These are phyloP conservation scores for Geotrypetes seraphini DNA, from an alignment of 2,797 vertebrate genomes.

Conservation along the genomic window DNA sequence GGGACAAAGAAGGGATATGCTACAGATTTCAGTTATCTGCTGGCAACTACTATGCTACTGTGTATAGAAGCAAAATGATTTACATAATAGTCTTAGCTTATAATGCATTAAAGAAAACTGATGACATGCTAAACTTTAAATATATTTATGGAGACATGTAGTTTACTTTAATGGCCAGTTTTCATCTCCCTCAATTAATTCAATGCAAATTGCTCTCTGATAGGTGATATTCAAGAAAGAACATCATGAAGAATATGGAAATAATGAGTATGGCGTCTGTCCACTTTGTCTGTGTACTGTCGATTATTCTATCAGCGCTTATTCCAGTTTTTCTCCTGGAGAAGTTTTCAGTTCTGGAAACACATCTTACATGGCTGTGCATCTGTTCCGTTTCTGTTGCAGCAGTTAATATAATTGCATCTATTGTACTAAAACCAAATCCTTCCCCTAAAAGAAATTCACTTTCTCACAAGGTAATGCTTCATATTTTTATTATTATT, in stretches of 20 bases:
- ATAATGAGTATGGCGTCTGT: slow-evolving; percentile 68
- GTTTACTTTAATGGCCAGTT: rapidly evolving
- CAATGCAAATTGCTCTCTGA: slow-evolving; percentile 9
- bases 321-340: slow-evolving; percentile 58
- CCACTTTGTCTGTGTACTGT: slow-evolving; percentile 64
- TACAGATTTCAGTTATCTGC: too few species aligned
- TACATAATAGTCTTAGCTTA: too few species aligned
- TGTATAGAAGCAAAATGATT: too few species aligned
- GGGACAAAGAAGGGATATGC: too few species aligned
- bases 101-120: too few species aligned
- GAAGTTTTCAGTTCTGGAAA: slow-evolving; percentile 72
- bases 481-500: not conserved
- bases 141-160: too few species aligned
- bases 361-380: slow-evolving; percentile 79
- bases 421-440: slow-evolving; percentile 69
- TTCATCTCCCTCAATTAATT: rapidly evolving
- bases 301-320: slow-evolving; percentile 62
- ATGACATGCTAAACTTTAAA: too few species aligned
- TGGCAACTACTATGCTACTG: too few species aligned
- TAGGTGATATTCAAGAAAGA: slow-evolving; percentile 7
- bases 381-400: slow-evolving; percentile 63
- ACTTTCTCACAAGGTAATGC: slow-evolving; percentile 68
- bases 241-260: slow-evolving; percentile 77
- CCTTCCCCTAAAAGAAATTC: slow-evolving; percentile 72
- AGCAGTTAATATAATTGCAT: slow-evolving; percentile 59